Base-by-base conservation (phyloP, 1,140 invertebrate species). In the Lepidurus apus region DNA sequence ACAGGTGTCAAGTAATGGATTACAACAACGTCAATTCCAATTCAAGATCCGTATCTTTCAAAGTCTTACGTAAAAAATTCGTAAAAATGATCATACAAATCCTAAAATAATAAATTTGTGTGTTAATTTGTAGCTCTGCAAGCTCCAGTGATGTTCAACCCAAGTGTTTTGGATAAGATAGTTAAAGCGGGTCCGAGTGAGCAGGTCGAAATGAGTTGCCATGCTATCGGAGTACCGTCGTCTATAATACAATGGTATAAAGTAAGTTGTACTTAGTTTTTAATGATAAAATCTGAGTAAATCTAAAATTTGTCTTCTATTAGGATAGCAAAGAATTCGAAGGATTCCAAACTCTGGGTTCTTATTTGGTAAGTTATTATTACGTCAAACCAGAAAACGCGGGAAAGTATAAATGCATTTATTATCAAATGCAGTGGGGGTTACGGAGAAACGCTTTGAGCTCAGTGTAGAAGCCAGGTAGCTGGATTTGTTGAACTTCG, bases 301-400 rank as follows among this genome's bases (percentile, higher is more conserved):
- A 2, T 34, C 34, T 34, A 3, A 34, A 34, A 34, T 1, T 34
- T 1, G 34, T 65, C 9, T 74, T 73, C 43, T 77, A 73, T 17
- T 65, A 79, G n/a, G 44, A 79, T 7, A 77, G 79, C 17, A 53
- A 74, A 43, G 76, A 76, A 44, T 74, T 42, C 2, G 34, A 42
- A 43, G 44, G 44, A 43, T 24, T 11, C 75, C 17, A 74, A 10
- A 76, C 42, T 76, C 21, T 13, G 43, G 10, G 73, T n/a, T 75
- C 53, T 77, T 10, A 43, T 65, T 79, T 80, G 77, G 79, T 74
- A 73, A 76, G 45, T 34, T 34, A 1, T 2, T 2, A 34, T 0
- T 2, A 34, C 34, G 34, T 34, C 34, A 34, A 34, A 34, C 73
- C 76, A 73, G 78, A 44, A 34, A 75, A n/a, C 21, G 34, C 43